Conservation (phyloP, 1,140 invertebrate species). For the Dysdera silvatica region DNA sequence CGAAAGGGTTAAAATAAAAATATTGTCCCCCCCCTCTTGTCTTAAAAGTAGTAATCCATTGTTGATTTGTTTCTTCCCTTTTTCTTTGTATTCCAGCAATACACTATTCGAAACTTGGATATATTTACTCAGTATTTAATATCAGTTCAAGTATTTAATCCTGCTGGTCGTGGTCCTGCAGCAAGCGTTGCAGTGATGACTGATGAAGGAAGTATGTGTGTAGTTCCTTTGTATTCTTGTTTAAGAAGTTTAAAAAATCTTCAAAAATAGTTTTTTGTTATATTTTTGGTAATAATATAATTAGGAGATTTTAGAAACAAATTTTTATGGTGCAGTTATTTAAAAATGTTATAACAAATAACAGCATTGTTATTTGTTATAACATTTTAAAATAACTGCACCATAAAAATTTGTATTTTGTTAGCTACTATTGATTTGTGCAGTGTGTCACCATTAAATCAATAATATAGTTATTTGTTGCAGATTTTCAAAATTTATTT, state of each 20-base stretch:
- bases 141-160: slow-evolving; percentile 67
- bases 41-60: background rate
- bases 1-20: background rate
- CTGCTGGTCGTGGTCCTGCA: slow-evolving; percentile 60
- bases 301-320: too few relatives aligned
- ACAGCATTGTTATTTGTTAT: too few relatives aligned
- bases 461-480: too few relatives aligned
- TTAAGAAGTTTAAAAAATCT: background rate
- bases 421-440: too few relatives aligned
- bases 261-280: too few relatives aligned
- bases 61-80: slow-evolving; percentile 19
- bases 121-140: slow-evolving; percentile 67
- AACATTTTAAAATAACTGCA: too few relatives aligned
- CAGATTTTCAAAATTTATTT: too few relatives aligned
- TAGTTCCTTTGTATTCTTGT: background rate
- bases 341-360: too few relatives aligned
- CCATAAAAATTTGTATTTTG: too few relatives aligned
- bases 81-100: slow-evolving; percentile 53
- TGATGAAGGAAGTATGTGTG: slow-evolving; percentile 67
- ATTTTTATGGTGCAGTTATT: too few relatives aligned
- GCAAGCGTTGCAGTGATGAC: slow-evolving; percentile 66
- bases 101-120: slow-evolving; percentile 59
- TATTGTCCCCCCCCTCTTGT: background rate
- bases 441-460: too few relatives aligned
- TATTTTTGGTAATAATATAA: too few relatives aligned